Evolutionary conservation across 2,888 invertebrate genomes (phyloP).

Genomic region (Lithodes maja): DNA sequence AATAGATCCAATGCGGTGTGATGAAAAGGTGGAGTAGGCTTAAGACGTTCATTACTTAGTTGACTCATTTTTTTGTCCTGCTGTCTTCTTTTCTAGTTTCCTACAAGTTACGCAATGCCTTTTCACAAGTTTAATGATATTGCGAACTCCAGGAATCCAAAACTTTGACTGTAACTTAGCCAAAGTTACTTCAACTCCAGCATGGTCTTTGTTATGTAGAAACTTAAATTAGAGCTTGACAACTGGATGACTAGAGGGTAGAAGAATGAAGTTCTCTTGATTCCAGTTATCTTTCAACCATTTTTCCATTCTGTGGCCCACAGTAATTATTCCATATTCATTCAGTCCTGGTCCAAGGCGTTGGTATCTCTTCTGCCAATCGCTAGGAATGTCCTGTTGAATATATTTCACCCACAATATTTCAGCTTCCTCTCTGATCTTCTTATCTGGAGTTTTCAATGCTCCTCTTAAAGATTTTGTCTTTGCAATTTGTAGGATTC

Average conservation of each 20-base stretch:
- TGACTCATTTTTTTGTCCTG: too few species aligned
- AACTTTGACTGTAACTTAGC: too few species aligned
- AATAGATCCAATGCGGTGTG: too few species aligned
- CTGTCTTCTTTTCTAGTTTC: too few species aligned
- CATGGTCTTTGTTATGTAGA: not conserved
- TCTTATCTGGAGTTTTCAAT: not conserved
- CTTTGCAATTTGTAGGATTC: not conserved
- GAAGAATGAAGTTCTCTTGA: not conserved
- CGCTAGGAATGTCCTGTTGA: not conserved
- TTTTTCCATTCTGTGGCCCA: not conserved
- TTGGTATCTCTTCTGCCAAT: not conserved
- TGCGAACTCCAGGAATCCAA: too few species aligned
- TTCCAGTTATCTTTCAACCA: conserved; percentile 11
- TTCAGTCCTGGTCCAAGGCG: not conserved
- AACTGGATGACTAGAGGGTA: not conserved
- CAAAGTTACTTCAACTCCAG: too few species aligned
- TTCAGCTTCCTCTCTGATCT: conserved; percentile 1
- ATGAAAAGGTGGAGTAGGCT: too few species aligned
- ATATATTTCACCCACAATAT: not conserved
- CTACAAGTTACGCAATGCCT: too few species aligned
- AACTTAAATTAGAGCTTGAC: not conserved
- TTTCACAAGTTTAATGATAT: too few species aligned
- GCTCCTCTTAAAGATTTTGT: not conserved
- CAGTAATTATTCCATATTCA: not conserved
- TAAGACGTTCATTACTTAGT: too few species aligned